Base-by-base conservation (phyloP, 2,797 vertebrate species). In the Cynopterus sphinx region DNA sequence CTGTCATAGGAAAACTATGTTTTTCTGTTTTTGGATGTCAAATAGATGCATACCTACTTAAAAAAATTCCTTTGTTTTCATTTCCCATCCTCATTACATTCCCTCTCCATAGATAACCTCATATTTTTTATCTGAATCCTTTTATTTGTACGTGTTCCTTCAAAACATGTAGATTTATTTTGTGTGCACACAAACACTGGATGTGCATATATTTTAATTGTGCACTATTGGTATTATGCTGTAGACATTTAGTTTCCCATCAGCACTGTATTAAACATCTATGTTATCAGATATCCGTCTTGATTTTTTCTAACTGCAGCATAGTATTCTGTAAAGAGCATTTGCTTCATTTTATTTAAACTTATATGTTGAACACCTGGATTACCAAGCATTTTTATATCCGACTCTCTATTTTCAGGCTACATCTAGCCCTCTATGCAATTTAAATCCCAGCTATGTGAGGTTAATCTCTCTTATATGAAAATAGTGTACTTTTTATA, bases 341-440 rank as follows among this genome's bases (percentile, higher is more conserved):
- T 78, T 68, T 92, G n/a, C 36, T 94, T 79, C 24, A 31, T 71
- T 92, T 92, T 79, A 71, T 87, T 92, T 90, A 63, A 68, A 55
- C 21, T 22, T 49, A 0, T n/a, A 17, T 46, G 12, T 74, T 93
- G 67, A n/a, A 59, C 24, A 73, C 33, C 4, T 85, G 74, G 39
- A 88, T 82, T 81, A 51, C 13, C 83, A 55, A 21, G 13, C 43
- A 51, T 82, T 79, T 77, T 49, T 9, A 26, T 83, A 85, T 86
- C 19, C n/a, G 53, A 49, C 15, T 61, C 55, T 7, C 13, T 84
- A 53, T 82, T 81, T 87, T 68, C 21, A 59, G 41, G 33, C 59
- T 61, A 2, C 86, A 10, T 87, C 65, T 86, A 86, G 17, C 1
- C 82, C 26, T 81, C 13, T 13, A 19, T 59, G 28, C 6, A 84